phyloP scores from a whole-genome alignment of 2,797 vertebrate species.

The Danio kyathit region DNA sequence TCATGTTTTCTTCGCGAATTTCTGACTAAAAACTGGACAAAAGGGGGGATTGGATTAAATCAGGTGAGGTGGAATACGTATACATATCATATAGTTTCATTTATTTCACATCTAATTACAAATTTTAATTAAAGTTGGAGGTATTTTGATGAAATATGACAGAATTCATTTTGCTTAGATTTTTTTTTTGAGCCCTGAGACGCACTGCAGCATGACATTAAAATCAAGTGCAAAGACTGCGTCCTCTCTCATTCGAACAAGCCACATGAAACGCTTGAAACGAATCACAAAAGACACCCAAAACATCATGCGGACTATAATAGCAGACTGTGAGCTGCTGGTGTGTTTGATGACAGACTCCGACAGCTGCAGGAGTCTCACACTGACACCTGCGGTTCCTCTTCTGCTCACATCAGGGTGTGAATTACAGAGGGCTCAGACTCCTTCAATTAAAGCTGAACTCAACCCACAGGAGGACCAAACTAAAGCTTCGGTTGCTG shows the following conservation, averaged over 20 bases:
- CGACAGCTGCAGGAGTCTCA: constrained; percentile 6
- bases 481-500: constrained; percentile 15
- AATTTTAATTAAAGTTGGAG: no score
- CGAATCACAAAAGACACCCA: not conserved
- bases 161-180: no score
- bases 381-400: not conserved
- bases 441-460: not conserved
- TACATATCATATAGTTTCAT: no score
- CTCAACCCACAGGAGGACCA: constrained; percentile 3
- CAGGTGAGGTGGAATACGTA: no score
- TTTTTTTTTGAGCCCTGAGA: not conserved
- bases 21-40: no score
- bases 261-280: not conserved
- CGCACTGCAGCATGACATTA: not conserved
- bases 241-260: not conserved
- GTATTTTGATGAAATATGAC: no score
- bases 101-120: no score
- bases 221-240: not conserved
- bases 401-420: not conserved
- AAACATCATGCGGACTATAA: not conserved
- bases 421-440: not conserved
- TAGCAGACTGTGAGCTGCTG: constrained; percentile 7
- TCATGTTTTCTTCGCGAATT: no score
- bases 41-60: no score
- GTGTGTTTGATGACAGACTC: constrained; percentile 1